phyloP scores from a whole-genome alignment of 2,888 invertebrate genomes.

The Callinectes sapidus region DNA sequence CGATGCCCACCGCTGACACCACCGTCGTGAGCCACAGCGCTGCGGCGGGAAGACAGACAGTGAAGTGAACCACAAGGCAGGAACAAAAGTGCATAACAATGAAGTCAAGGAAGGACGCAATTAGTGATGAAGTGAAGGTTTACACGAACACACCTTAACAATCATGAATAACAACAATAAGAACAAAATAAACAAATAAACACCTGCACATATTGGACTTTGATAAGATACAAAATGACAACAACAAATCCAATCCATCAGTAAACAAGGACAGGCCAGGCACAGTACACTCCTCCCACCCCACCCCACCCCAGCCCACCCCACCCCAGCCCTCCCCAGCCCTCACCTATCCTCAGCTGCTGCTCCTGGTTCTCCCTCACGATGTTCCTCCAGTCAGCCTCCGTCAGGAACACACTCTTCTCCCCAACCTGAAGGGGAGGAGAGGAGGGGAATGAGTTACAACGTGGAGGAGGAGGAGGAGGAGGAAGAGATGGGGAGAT shows the following conservation, averaged over 20 bases:
- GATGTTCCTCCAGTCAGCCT: slow-evolving; percentile 49
- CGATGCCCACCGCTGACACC: slow-evolving; percentile 56
- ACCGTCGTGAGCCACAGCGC: slow-evolving; percentile 66
- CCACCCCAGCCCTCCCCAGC: too few relatives aligned
- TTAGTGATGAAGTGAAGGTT: not conserved
- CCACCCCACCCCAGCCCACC: too few relatives aligned
- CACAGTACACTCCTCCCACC: too few relatives aligned
- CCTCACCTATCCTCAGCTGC: slow-evolving; percentile 55
- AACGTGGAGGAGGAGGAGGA: not conserved
- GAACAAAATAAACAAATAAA: not conserved
- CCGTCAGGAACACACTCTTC: slow-evolving; percentile 57
- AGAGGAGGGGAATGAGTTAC: not conserved
- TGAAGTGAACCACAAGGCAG: not conserved
- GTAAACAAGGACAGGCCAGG: too few relatives aligned
- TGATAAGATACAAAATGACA: too few relatives aligned
- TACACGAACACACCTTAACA: not conserved
- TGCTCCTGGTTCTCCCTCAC: slow-evolving; percentile 49
- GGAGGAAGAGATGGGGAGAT: not conserved
- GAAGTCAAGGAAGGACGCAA: not conserved
- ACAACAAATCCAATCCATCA: too few relatives aligned
- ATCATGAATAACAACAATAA: too few relatives aligned
- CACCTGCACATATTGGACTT: not conserved
- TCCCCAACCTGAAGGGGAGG: slow-evolving; percentile 66
- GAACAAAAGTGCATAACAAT: not conserved
- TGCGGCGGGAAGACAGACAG: not conserved